Conservation (phyloP, 2,113 vertebrate species). For the Podocnemis expansa region DNA sequence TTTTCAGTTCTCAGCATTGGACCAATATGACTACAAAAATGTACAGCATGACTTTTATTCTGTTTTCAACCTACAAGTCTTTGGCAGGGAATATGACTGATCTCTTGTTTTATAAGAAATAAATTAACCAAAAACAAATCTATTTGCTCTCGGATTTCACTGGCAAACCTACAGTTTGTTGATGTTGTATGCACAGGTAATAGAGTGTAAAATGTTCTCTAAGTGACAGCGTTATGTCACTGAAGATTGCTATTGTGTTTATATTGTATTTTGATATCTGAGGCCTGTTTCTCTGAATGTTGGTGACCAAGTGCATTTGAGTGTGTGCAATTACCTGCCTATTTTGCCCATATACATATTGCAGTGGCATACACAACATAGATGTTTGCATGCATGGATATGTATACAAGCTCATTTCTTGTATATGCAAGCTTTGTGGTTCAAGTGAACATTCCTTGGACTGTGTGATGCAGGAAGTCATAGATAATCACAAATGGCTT, state of each 20-base stretch:
- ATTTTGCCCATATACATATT: neutral
- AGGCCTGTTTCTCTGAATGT: rapidly evolving
- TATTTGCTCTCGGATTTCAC: neutral
- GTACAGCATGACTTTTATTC: neutral
- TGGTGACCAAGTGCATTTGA: neutral
- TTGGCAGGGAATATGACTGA: neutral
- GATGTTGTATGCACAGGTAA: rapidly evolving
- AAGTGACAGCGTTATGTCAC: neutral
- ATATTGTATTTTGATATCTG: neutral
- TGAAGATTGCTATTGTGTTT: rapidly evolving
- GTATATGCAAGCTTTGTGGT: neutral
- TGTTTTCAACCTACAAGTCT: neutral
- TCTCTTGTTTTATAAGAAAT: neutral
- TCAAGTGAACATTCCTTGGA: neutral
- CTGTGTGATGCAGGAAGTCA: neutral
- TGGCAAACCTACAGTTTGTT: rapidly evolving
- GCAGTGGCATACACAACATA: neutral
- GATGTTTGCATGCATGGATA: neutral
- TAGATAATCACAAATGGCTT: neutral
- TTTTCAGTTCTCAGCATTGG: neutral
- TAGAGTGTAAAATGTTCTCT: rapidly evolving
- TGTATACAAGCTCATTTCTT: neutral
- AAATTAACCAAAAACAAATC: neutral
- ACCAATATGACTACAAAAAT: neutral
- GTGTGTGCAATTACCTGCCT: neutral